Evolutionary conservation across 2,113 vertebrate species (phyloP), one percentile per base, ranked within the genome.

Genomic region (Cynocephalus volans): DNA sequence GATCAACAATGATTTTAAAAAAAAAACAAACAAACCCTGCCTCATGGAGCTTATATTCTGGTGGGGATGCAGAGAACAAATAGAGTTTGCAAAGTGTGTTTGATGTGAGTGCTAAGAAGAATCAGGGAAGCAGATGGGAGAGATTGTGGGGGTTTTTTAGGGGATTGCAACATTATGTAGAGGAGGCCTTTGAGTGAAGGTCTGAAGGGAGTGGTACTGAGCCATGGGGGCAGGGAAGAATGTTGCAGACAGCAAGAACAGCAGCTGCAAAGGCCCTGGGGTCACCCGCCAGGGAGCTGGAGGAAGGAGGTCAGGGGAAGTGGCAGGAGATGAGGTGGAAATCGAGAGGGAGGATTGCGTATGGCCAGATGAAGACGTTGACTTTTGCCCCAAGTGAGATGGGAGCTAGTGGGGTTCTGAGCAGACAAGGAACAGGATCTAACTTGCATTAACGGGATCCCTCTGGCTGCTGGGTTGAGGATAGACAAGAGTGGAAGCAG

Each of bases 11-110:
- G 12, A 33, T 36, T 45, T 52, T 15, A 41, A 41, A 41, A 41
- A 41, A 41, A 41, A n/a, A n/a, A n/a, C n/a, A n/a, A n/a, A n/a
- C n/a, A n/a, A 41, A 41, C 41, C 41, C 41, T 41, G 81, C 52
- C 28, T 85, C n/a, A 0, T 1, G 8, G 60, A 15, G 33, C 62
- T 33, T 9, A 23, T 36, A 0, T 80, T 26, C 54, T 60, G n/a
- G 24, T 41, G 48, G 45, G 24, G 54, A 21, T 28, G 31, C 36
- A 52, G 58, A 48, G 41, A 60, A 52, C 56, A 62, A 36, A 64
- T 11, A 8, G 21, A 18, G 50, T 4, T 52, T 70, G 48, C 7
- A 2, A 41, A 77, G 54, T 36, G 1, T 69, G 33, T 45, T 48
- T 14, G 56, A 4, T 56, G n/a, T 41, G 23, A 31, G 23, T 5